A percentile compares a stretch with the other conserved stretches of the same genome.
Conservation (phyloP, 2,113 vertebrate species). For the Fulmarus glacialis region DNA sequence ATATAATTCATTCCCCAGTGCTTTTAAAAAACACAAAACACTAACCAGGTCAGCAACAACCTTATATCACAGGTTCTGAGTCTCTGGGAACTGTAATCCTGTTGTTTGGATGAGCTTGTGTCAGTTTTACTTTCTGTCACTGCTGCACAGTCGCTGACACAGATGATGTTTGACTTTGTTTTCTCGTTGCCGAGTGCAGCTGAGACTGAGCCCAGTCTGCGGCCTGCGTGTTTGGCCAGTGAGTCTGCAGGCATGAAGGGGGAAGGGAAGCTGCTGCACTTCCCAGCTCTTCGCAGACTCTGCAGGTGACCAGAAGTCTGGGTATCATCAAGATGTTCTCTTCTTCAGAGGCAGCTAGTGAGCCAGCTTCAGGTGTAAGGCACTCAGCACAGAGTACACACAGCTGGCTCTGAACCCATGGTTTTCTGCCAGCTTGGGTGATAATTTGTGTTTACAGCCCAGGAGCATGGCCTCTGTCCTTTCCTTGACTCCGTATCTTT, state of each 20-base stretch:
- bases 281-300: background rate
- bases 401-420: background rate
- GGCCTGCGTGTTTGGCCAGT: background rate
- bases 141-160: conserved; percentile 31
- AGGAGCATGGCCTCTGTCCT: background rate
- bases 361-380: background rate
- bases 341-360: background rate
- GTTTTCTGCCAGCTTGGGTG: background rate
- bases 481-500: background rate
- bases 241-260: background rate
- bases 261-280: background rate
- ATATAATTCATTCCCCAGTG: background rate
- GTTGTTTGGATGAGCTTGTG: conserved; percentile 59
- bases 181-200: conserved; percentile 5
- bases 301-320: background rate
- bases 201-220: conserved; percentile 30
- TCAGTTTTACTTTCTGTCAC: conserved; percentile 55
- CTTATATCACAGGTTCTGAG: conserved; percentile 8
- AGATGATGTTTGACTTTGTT: conserved; percentile 66
- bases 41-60: conserved; percentile 58
- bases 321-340: background rate
- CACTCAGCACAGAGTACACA: background rate
- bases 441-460: background rate
- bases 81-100: conserved; percentile 51
- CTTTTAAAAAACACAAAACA: conserved; percentile 16